A percentile compares a stretch with the other conserved stretches of the same genome.
Evolutionary conservation across 2,888 invertebrate species (phyloP).

Genomic region (Sycophila texana): DNA sequence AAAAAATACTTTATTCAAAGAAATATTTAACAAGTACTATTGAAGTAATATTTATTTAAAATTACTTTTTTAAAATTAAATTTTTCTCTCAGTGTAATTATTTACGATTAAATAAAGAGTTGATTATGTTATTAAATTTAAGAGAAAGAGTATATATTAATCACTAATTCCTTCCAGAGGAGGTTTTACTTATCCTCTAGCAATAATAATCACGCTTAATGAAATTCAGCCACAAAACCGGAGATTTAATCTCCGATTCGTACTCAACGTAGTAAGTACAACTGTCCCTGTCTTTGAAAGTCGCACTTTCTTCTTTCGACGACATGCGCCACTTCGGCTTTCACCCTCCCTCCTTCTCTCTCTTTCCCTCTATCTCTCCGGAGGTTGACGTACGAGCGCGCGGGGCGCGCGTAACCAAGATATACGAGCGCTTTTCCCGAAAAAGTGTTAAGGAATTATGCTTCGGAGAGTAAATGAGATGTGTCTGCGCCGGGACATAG

Average conservation of each 20-base stretch:
- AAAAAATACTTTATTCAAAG: too few species aligned
- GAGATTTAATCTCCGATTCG: neutral
- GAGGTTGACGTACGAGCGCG: slow-evolving; percentile 53
- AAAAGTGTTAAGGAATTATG: slow-evolving; percentile 79
- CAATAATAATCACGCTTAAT: too few species aligned
- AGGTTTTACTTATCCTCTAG: too few species aligned
- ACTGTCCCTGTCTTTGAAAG: neutral
- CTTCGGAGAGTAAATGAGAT: slow-evolving; percentile 77
- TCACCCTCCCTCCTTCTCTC: neutral
- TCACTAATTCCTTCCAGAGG: too few species aligned
- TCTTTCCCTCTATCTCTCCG: neutral
- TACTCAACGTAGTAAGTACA: neutral
- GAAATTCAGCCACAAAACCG: too few species aligned
- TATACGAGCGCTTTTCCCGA: slow-evolving; percentile 71
- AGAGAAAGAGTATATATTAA: too few species aligned
- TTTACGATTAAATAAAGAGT: too few species aligned
- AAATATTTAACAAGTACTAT: too few species aligned
- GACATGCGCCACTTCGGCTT: neutral
- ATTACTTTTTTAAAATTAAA: too few species aligned
- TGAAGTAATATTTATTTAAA: too few species aligned
- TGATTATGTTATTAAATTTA: too few species aligned
- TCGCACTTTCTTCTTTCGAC: neutral
- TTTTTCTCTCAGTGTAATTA: too few species aligned
- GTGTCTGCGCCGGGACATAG: slow-evolving; percentile 74
- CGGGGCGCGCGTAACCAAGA: slow-evolving; percentile 68